Evolutionary conservation across 2,888 invertebrate species (phyloP).

Genomic region (Drosophila percnosoma): DNA sequence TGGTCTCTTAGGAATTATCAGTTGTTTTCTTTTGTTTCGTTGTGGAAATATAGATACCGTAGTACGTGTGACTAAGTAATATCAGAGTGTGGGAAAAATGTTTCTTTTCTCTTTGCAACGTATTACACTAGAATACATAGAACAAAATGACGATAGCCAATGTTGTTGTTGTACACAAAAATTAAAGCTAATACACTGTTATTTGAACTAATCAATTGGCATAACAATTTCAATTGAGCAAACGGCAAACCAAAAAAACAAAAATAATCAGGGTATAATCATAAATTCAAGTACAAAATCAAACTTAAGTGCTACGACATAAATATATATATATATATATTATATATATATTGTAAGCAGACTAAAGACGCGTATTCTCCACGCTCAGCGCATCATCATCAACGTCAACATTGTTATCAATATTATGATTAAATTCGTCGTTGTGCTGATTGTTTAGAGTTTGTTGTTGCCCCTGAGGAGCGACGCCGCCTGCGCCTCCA

Average conservation of each 20-base stretch:
- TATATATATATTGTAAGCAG: slow-evolving; percentile 22
- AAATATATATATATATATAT: slow-evolving; percentile 1
- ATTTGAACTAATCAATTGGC: slow-evolving; percentile 39
- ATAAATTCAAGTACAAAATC: slow-evolving; percentile 49
- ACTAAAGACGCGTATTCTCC: slow-evolving; percentile 83
- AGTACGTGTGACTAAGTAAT: slow-evolving; percentile 34
- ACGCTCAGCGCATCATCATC: slow-evolving; percentile 83
- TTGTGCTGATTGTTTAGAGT: slow-evolving; percentile 19
- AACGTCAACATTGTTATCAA: slow-evolving; percentile 27
- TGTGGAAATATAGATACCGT: slow-evolving; percentile 37
- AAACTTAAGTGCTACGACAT: slow-evolving; percentile 43
- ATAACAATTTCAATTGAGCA: slow-evolving; percentile 52
- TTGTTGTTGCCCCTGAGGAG: slow-evolving; percentile 4
- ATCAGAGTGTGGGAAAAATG: slow-evolving; percentile 44
- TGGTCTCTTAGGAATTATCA: slow-evolving; percentile 74
- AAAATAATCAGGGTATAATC: neutral
- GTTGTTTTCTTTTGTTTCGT: slow-evolving; percentile 19
- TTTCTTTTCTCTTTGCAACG: slow-evolving; percentile 12
- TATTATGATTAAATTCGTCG: slow-evolving; percentile 16
- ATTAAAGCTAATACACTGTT: slow-evolving; percentile 59
- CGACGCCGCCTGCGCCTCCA: slow-evolving; percentile 35
- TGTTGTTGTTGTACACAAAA: slow-evolving; percentile 29
- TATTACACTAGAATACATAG: slow-evolving; percentile 30
- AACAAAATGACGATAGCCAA: slow-evolving; percentile 48
- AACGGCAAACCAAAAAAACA: slow-evolving; percentile 38